phyloP scores from a whole-genome alignment of 2,888 invertebrate genomes.

The Geotrupes spiniger region DNA sequence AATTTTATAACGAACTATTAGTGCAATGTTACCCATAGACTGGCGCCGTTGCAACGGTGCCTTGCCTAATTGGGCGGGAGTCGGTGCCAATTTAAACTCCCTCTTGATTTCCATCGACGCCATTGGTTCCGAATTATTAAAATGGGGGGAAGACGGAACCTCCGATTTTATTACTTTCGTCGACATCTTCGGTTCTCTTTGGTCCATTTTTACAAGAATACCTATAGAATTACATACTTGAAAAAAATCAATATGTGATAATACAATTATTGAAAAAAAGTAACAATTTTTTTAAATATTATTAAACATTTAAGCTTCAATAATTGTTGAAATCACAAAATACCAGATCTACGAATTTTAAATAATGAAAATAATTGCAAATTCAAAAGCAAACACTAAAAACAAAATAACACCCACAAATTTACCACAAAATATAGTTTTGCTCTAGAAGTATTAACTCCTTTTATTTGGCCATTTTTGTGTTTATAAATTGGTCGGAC shows the following conservation, averaged over 20 bases:
- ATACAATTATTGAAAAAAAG: background rate
- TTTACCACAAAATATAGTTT: no score
- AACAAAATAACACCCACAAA: no score
- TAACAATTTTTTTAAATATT: no score
- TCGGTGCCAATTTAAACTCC: conserved; percentile 81
- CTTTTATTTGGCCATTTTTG: no score
- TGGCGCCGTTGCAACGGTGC: conserved; percentile 86
- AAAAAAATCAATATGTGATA: background rate
- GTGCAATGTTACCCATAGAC: conserved; percentile 69
- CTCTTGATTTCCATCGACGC: conserved; percentile 29
- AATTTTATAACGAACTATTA: background rate
- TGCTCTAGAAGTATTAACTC: no score
- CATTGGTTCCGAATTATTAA: conserved; percentile 20
- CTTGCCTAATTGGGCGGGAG: conserved; percentile 89
- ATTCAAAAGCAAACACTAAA: no score
- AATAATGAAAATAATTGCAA: no score
- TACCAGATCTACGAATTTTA: no score
- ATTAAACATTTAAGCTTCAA: no score
- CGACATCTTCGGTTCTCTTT: conserved; percentile 21
- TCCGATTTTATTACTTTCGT: conserved; percentile 28
- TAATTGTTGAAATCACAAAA: no score
- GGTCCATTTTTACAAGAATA: conserved; percentile 24
- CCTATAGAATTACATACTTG: conserved; percentile 10
- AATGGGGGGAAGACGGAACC: conserved; percentile 30
- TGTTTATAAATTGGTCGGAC: no score